Base-by-base conservation (phyloP, 2,888 invertebrate genomes). In the Polia nebulosa region DNA sequence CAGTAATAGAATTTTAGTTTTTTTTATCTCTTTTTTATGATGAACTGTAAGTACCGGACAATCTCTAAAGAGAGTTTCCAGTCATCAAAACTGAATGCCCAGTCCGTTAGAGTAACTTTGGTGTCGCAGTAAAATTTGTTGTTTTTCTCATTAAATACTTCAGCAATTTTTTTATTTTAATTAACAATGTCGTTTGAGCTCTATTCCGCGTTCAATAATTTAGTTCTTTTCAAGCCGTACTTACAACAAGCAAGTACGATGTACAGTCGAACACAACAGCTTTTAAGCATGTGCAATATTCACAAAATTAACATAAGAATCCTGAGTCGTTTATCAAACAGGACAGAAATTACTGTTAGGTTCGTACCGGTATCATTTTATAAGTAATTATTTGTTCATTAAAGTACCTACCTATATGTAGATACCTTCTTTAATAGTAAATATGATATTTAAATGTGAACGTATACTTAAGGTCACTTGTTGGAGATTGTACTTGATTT, bases 241-340 rank as follows among this genome's bases (percentile, higher is more conserved):
- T n/a, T n/a, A n/a, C n/a, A n/a, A n/a, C n/a, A n/a, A n/a, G n/a
- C n/a, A n/a, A n/a, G 11, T 45, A 55, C 11, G 88, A 86, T 82
- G 87, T 85, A 88, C 85, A 88, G 83, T 81, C 78, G 76, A 71
- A 76, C 77, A 34, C 52, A 62, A 72, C 69, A 56, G 78, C 64
- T 66, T 72, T 55, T 76, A 81, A 73, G 72, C 72, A 76, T 72
- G 79, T 75, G 75, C 76, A 76, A 81, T 81, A 78, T 80, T 72
- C 60, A 72, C n/a, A 80, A 34, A 89, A 95, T 94, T 94, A 91
- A 89, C 95, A 94, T 95, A 91, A 89, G 90, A 89, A 92, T 93
- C 90, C 76, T 63, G 67, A 53, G 72, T 84, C 87, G 87, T 93
- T 91, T 87, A 82, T 91, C 89, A 89, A 85, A 77, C 73, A 73